phyloP scores from a whole-genome alignment of 2,113 vertebrate species.

The Eonycteris spelaea region DNA sequence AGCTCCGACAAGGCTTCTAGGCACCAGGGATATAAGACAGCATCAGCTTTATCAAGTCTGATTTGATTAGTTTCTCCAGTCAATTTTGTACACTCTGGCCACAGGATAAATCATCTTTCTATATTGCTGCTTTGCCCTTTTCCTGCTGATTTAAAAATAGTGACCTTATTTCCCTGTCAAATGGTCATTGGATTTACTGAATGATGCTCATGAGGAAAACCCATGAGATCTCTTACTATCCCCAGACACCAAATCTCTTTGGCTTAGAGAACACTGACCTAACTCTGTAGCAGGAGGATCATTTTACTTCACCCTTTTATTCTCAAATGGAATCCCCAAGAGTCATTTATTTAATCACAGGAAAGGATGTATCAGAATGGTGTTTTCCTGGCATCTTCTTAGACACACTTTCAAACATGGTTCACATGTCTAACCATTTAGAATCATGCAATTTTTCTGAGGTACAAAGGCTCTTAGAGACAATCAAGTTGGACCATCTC shows the following conservation, averaged over 20 bases:
- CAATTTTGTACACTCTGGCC: slow-evolving; percentile 73
- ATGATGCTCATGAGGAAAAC: slow-evolving; percentile 29
- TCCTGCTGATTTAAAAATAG: slow-evolving; percentile 74
- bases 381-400: background rate
- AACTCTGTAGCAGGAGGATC: background rate
- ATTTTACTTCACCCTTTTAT: background rate
- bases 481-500: background rate
- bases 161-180: slow-evolving; percentile 70
- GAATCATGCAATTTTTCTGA: background rate
- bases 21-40: slow-evolving; percentile 71
- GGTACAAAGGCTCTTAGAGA: background rate
- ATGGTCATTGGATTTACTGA: slow-evolving; percentile 56
- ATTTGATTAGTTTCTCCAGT: slow-evolving; percentile 82
- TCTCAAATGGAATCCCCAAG: background rate
- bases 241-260: background rate
- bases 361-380: slow-evolving; percentile 35
- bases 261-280: background rate
- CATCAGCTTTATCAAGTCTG: slow-evolving; percentile 81
- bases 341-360: background rate
- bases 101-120: slow-evolving; percentile 79
- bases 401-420: background rate
- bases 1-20: slow-evolving; percentile 80
- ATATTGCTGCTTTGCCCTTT: slow-evolving; percentile 74
- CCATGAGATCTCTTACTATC: background rate
- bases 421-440: background rate